Evolutionary conservation across 2,797 vertebrate genomes (phyloP).

Genomic region (Peromyscus melanophrys): DNA sequence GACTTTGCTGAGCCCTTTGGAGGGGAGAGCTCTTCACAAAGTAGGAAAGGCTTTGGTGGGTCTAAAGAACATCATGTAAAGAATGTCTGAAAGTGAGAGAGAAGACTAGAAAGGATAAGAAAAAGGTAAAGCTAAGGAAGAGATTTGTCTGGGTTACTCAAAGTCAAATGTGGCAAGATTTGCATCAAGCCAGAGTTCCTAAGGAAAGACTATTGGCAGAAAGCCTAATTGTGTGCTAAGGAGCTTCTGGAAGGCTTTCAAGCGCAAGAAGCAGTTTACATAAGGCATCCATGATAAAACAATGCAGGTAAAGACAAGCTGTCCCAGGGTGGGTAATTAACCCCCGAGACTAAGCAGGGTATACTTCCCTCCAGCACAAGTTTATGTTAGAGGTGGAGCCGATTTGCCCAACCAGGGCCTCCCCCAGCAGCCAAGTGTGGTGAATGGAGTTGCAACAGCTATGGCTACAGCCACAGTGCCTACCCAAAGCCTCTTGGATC

Average conservation of each 20-base stretch:
- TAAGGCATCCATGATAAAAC: background rate
- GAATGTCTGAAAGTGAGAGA: background rate
- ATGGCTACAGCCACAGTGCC: background rate
- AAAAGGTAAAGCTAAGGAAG: background rate
- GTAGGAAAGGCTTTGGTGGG: background rate
- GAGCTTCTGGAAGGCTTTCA: background rate
- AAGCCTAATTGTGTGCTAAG: background rate
- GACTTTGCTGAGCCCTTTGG: background rate
- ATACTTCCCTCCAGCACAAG: background rate
- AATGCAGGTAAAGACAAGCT: background rate
- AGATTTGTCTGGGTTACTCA: background rate
- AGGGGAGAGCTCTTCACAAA: background rate
- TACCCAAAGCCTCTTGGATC: background rate
- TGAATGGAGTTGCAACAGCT: background rate
- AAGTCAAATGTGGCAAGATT: background rate
- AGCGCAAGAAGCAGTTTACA: background rate
- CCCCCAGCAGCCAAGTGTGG: background rate
- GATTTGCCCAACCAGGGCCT: background rate
- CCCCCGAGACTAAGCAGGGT: background rate
- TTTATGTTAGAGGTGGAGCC: background rate
- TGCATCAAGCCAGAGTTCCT: background rate
- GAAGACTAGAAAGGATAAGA: background rate
- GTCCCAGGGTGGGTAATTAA: background rate
- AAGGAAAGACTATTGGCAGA: background rate
- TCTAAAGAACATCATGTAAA: background rate